These are phyloP conservation scores for Phanerotoma sp. DNA, from an alignment of 2,888 invertebrate species.

Conservation along the genomic window DNA sequence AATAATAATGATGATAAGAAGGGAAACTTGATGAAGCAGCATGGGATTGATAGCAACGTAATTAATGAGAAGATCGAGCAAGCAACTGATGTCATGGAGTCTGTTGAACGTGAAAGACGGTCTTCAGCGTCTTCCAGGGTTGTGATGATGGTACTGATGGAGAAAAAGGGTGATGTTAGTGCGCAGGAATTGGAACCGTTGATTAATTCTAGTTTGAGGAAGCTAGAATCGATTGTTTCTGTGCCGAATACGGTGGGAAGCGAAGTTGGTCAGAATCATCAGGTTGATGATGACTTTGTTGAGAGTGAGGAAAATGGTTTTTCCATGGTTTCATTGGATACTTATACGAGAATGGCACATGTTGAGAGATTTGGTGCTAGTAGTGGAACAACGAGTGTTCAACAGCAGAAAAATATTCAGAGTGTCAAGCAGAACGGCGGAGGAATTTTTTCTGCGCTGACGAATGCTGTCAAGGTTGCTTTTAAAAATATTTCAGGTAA, in stretches of 20 bases:
- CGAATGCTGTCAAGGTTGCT: slow-evolving; percentile 45
- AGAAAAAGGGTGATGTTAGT: slow-evolving; percentile 36
- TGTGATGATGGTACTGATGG: slow-evolving; percentile 50
- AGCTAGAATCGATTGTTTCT: slow-evolving; percentile 36
- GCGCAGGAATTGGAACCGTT: slow-evolving; percentile 40
- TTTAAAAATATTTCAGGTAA: slow-evolving; percentile 42
- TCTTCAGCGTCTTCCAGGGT: slow-evolving; percentile 38
- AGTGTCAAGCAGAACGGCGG: background rate
- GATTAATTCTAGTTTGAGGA: slow-evolving; percentile 46
- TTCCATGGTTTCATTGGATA: slow-evolving; percentile 38
- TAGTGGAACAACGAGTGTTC: background rate
- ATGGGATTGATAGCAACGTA: slow-evolving; percentile 1
- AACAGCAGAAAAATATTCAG: background rate
- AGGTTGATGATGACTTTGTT: background rate
- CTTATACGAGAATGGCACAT: slow-evolving; percentile 35
- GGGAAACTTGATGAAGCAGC: too few species aligned
- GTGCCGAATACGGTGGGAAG: background rate
- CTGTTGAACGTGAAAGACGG: too few species aligned
- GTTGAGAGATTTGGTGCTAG: slow-evolving; percentile 31
- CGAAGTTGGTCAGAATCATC: background rate
- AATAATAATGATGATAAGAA: slow-evolving; percentile 33
- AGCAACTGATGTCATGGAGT: background rate
- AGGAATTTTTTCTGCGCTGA: slow-evolving; percentile 45
- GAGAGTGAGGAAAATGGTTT: slow-evolving; percentile 1
- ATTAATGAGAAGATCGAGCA: slow-evolving; percentile 8